Percentiles rank a stretch among this genome's conserved stretches.
These are phyloP conservation scores for Patagioenas fasciata DNA, from an alignment of 2,113 vertebrate genomes.

Conservation along the genomic window DNA sequence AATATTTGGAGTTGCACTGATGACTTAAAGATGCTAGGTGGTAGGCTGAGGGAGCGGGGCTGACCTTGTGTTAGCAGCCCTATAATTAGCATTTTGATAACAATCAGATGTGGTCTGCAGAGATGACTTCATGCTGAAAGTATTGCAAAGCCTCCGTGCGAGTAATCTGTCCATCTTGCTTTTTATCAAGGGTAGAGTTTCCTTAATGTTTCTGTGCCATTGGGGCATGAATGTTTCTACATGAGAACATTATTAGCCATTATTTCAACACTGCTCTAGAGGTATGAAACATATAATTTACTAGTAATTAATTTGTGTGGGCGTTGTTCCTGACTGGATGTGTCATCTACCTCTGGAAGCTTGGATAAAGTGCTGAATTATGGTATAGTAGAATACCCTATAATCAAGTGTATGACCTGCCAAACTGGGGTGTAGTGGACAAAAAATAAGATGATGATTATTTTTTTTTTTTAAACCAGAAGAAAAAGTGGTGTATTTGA, in stretches of 20 bases:
- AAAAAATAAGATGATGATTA: not conserved
- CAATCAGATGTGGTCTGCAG: constrained; percentile 21
- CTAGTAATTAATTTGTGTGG: not conserved
- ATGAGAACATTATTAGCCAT: not conserved
- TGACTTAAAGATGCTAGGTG: not conserved
- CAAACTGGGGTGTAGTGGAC: not conserved
- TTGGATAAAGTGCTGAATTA: not conserved
- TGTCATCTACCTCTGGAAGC: not conserved
- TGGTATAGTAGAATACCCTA: not conserved
- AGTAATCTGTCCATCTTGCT: not conserved
- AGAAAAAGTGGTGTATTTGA: not conserved
- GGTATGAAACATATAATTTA: not conserved
- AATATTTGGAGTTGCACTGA: not conserved
- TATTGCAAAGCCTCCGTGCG: not conserved
- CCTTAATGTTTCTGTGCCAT: not conserved
- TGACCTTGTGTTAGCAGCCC: not conserved
- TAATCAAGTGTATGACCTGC: not conserved
- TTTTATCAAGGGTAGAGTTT: constrained; percentile 5
- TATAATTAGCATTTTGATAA: not conserved
- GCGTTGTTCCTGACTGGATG: not conserved
- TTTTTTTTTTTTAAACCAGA: not conserved
- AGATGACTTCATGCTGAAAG: constrained; percentile 24
- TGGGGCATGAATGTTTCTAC: not conserved
- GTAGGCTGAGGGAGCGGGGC: not conserved
- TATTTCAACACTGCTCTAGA: not conserved